phyloP scores from a whole-genome alignment of 2,888 invertebrate genomes.

The Andricus quercusramuli region DNA sequence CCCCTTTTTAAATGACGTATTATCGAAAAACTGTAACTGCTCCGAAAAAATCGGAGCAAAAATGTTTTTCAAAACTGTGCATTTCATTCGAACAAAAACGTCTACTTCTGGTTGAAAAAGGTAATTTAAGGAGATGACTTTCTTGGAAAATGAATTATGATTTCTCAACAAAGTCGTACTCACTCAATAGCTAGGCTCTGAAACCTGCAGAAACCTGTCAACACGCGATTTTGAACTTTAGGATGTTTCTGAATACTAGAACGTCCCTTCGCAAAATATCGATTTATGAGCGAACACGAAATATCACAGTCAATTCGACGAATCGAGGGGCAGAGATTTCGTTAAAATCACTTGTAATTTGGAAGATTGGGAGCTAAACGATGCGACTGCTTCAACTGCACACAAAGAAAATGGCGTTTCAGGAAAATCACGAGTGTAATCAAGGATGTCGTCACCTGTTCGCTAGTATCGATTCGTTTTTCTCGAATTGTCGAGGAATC shows the following conservation, averaged over 20 bases:
- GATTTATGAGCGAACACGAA: background rate
- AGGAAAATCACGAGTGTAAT: constrained; percentile 67
- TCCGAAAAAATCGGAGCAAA: background rate
- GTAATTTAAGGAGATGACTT: background rate
- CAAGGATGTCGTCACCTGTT: constrained; percentile 69
- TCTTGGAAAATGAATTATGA: background rate
- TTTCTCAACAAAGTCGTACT: background rate
- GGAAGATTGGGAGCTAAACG: constrained; percentile 55
- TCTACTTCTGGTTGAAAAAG: background rate
- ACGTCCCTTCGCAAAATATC: constrained; percentile 8
- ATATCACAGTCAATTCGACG: constrained; percentile 9
- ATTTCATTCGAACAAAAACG: background rate
- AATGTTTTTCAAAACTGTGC: background rate
- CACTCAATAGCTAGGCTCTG: constrained; percentile 5
- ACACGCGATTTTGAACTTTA: constrained; percentile 42
- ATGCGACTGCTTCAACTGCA: constrained; percentile 62
- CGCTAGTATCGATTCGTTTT: background rate
- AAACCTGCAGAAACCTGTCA: constrained; percentile 53
- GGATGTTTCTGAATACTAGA: background rate
- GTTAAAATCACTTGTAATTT: constrained; percentile 57
- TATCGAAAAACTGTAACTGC: constrained; percentile 40
- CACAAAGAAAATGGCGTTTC: constrained; percentile 72
- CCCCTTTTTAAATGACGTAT: constrained; percentile 45
- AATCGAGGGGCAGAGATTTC: constrained; percentile 43
- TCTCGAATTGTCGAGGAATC: background rate